Percentiles rank a stretch among this genome's conserved stretches.
Evolutionary conservation across 2,113 vertebrate genomes (phyloP).

Genomic region (Rana temporaria): DNA sequence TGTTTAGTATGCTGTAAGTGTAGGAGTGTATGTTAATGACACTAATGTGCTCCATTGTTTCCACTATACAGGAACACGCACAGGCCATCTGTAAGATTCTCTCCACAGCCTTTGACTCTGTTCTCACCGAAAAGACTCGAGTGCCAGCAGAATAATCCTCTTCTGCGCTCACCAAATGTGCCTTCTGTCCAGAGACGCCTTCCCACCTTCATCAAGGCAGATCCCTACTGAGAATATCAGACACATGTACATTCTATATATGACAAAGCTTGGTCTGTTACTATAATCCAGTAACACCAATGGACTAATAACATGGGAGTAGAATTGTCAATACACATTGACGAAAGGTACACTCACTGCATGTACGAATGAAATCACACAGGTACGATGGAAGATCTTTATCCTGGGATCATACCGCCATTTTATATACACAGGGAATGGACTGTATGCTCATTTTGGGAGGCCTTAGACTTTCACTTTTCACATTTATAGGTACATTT

Average conservation of each 20-base stretch:
- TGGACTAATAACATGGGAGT: no score
- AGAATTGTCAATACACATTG: no score
- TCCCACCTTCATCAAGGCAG: neutral
- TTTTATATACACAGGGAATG: no score
- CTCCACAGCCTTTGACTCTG: constrained; percentile 91
- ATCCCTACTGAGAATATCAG: neutral
- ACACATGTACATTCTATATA: neutral
- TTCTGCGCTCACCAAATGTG: neutral
- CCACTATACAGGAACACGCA: constrained; percentile 85
- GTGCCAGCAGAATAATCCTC: constrained; percentile 28
- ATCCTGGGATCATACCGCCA: no score
- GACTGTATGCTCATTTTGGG: no score
- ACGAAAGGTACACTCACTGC: no score
- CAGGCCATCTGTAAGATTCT: constrained; percentile 96
- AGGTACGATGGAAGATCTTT: no score
- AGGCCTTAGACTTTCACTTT: no score
- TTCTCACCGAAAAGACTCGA: constrained; percentile 89
- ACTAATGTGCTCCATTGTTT: neutral
- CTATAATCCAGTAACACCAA: neutral
- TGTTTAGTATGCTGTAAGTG: no score
- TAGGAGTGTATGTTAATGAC: neutral
- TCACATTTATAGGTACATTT: no score
- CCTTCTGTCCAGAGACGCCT: neutral
- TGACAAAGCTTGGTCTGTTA: neutral
- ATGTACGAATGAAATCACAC: no score